Percentiles rank a stretch among this genome's conserved stretches.
phyloP scores from a whole-genome alignment of 2,797 vertebrate genomes.

The Sarcophilus harrisii region DNA sequence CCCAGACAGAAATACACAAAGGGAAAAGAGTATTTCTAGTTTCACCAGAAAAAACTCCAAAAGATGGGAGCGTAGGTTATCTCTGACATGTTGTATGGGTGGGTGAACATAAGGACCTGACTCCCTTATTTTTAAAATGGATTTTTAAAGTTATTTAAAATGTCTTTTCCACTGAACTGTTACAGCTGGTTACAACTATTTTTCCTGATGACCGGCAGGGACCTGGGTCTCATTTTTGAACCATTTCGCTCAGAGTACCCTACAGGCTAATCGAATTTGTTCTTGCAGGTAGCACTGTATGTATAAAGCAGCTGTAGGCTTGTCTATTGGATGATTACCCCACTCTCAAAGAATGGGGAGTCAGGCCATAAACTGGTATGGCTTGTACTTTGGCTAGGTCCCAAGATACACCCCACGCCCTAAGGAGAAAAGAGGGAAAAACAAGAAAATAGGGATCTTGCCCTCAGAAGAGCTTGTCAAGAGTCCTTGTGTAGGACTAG shows the following conservation, averaged over 20 bases:
- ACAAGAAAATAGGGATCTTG: conserved; percentile 36
- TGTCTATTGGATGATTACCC: background rate
- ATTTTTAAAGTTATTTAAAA: conserved; percentile 17
- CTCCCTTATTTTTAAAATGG: conserved; percentile 14
- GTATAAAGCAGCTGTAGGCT: background rate
- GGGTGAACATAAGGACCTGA: background rate
- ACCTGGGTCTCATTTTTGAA: background rate
- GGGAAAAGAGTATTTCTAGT: conserved; percentile 16
- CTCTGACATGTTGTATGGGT: conserved; percentile 8
- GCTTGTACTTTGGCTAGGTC: background rate
- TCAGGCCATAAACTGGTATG: background rate
- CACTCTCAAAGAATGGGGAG: background rate
- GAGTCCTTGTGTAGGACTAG: background rate
- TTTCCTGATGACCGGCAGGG: background rate
- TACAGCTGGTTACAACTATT: conserved; percentile 17
- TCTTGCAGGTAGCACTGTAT: background rate
- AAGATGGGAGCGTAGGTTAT: conserved; percentile 47
- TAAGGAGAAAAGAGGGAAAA: background rate
- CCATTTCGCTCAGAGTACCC: conserved; percentile 22
- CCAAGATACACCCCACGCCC: background rate
- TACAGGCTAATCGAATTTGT: conserved; percentile 5
- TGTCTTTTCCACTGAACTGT: background rate
- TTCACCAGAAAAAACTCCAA: conserved; percentile 35
- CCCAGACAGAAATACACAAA: conserved; percentile 27
- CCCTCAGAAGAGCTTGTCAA: background rate